These are phyloP conservation scores for Matsumyia berberina DNA, from an alignment of 2,888 invertebrate genomes.

Conservation along the genomic window DNA sequence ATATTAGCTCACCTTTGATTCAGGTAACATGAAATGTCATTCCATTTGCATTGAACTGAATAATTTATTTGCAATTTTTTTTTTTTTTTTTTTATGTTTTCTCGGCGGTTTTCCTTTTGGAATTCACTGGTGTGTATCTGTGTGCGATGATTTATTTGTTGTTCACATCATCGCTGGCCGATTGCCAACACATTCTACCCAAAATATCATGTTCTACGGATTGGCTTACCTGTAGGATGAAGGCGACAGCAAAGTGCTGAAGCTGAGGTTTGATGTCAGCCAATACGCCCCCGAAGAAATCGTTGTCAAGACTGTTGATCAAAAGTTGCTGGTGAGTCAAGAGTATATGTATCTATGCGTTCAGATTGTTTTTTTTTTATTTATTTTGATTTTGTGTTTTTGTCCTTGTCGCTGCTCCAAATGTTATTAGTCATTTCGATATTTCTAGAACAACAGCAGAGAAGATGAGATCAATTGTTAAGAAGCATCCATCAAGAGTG, in stretches of 20 bases:
- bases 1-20: slow-evolving; percentile 94
- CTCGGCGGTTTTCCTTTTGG: slow-evolving; percentile 3
- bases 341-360: slow-evolving; percentile 14
- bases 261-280: slow-evolving; percentile 98
- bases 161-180: slow-evolving; percentile 31
- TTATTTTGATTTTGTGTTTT: slow-evolving; percentile 11
- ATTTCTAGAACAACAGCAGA: slow-evolving; percentile 50
- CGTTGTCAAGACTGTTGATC: slow-evolving; percentile 99
- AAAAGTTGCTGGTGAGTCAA: slow-evolving; percentile 94
- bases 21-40: slow-evolving; percentile 80
- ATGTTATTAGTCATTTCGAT: slow-evolving; percentile 35
- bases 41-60: slow-evolving; percentile 37
- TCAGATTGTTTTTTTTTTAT: not conserved
- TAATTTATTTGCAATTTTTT: slow-evolving; percentile 39
- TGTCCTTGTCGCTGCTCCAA: slow-evolving; percentile 59
- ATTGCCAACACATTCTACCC: slow-evolving; percentile 44
- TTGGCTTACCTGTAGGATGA: slow-evolving; percentile 89
- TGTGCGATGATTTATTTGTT: slow-evolving; percentile 43
- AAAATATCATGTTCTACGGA: slow-evolving; percentile 17
- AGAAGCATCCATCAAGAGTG: slow-evolving; percentile 14
- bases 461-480: slow-evolving; percentile 38
- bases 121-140: not conserved
- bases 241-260: slow-evolving; percentile 96
- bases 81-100: slow-evolving; percentile 39
- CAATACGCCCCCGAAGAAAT: slow-evolving; percentile 99